Evolutionary conservation across 2,888 invertebrate species (phyloP).

Genomic region (Morpho helenor): DNA sequence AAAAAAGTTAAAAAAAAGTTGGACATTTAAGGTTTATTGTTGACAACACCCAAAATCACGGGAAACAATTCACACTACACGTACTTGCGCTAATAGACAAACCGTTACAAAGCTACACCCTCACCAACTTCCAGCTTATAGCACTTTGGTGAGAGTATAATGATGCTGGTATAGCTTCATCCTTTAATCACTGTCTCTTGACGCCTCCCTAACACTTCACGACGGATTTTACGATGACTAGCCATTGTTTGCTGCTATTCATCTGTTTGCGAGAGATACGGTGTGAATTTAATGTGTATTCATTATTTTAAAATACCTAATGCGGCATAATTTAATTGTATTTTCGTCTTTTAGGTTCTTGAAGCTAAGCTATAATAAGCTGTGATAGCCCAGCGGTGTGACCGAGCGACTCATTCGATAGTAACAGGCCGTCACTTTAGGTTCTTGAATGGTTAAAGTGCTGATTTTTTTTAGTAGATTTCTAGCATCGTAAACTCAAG

Average conservation of each 20-base stretch:
- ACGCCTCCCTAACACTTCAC: slow-evolving; percentile 14
- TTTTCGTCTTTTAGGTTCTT: no score
- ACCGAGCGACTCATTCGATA: no score
- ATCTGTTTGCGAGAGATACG: background rate
- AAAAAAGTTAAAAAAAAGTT: no score
- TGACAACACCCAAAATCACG: background rate
- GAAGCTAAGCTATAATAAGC: no score
- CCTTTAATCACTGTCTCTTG: slow-evolving; percentile 27
- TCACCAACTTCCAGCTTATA: slow-evolving; percentile 20
- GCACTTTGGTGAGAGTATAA: slow-evolving; percentile 21
- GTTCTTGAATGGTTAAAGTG: no score
- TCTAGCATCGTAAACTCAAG: no score
- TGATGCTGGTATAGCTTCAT: slow-evolving; percentile 25
- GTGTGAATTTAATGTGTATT: no score
- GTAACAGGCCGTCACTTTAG: no score
- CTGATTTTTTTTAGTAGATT: no score
- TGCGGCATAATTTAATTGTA: slow-evolving; percentile 24
- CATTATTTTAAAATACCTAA: background rate
- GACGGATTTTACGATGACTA: slow-evolving; percentile 11
- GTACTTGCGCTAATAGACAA: background rate
- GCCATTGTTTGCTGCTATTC: slow-evolving; percentile 1
- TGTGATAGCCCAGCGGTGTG: no score
- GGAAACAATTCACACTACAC: background rate
- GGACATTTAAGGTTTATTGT: background rate
- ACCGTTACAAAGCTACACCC: slow-evolving; percentile 8